These are phyloP conservation scores for Drosophila parvula DNA, from an alignment of 1,140 invertebrate genomes.

Conservation along the genomic window DNA sequence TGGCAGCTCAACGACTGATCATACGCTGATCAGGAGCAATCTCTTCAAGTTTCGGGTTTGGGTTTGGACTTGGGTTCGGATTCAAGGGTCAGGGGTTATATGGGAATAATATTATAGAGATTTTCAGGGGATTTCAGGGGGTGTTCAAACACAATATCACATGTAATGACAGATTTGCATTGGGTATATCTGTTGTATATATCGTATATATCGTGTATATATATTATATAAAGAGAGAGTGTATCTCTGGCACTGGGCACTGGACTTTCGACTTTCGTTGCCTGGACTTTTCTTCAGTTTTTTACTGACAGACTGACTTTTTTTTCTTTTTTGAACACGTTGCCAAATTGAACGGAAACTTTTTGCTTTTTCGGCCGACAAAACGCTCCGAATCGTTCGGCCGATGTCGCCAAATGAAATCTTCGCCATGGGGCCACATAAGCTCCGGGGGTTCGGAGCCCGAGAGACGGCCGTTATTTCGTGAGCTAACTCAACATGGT, in stretches of 20 bases:
- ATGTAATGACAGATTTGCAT: slow-evolving; percentile 18
- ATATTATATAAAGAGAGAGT: slow-evolving; percentile 5
- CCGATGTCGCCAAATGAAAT: slow-evolving; percentile 54
- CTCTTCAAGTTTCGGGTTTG: not conserved
- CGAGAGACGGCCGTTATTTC: not conserved
- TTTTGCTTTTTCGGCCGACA: slow-evolving; percentile 8
- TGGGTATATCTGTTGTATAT: slow-evolving; percentile 5
- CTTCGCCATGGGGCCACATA: slow-evolving; percentile 8
- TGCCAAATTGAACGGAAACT: slow-evolving; percentile 33
- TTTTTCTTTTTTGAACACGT: slow-evolving; percentile 38
- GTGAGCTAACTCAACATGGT: slow-evolving; percentile 1
- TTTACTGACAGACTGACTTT: no score
- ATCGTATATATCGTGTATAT: not conserved
- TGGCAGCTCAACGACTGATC: slow-evolving; percentile 40
- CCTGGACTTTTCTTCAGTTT: not conserved
- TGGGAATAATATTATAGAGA: no score
- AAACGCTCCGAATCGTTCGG: slow-evolving; percentile 41
- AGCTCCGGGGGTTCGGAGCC: slow-evolving; percentile 2
- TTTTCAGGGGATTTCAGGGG: not conserved
- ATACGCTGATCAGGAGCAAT: not conserved
- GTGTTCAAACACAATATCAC: slow-evolving; percentile 29
- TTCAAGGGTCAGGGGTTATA: not conserved
- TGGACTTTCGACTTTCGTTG: slow-evolving; percentile 24
- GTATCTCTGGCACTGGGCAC: slow-evolving; percentile 55
- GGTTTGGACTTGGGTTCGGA: not conserved